Evolutionary conservation across 1,140 invertebrate species (phyloP), one percentile per base, ranked within the genome.

Genomic region (Cydia amplana): DNA sequence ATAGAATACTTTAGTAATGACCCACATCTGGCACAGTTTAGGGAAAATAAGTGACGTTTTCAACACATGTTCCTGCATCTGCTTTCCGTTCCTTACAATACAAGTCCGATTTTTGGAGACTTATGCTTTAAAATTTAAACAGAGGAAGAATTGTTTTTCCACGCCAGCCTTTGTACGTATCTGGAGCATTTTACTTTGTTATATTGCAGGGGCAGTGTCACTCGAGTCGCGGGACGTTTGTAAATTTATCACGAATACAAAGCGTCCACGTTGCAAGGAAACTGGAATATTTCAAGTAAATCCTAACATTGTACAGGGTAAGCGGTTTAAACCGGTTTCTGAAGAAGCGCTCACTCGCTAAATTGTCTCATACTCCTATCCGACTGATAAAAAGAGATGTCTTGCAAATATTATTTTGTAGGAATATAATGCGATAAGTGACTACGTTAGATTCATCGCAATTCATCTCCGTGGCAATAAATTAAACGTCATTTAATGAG

Each of bases 161-260:
- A 60, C 7, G 20, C 12, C 55, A 20, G 55, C 32, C 65, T 70
- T 70, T 70, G 65, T 40, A 18, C 65, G 32, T 10, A 70, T 70
- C 16, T 70, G 16, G 65, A 70, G 65, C 65, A 36, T 40, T 32
- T 18, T 70, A 70, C 65, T 70, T 70, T 70, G 36, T 43, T 67
- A 32, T 67, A 7, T 36, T n/a, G 18, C 32, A 32, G 65, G 28
- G 18, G 20, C 55, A 60, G 32, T 36, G 65, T 70, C 65, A 70
- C 65, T 70, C 65, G 14, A 70, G 65, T 70, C 16, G 36, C 32
- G 18, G 3, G 65, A 70, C 65, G 65, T 70, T 70, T 70, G 65
- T 70, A 36, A 70, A 70, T 70, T 70, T 70, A 70, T 70, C 65
- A 70, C 65, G 65, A 70, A 70, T 70, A 36, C 32, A 43, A 43